A percentile compares a stretch with the other conserved stretches of the same genome.
Evolutionary conservation across 1,140 invertebrate species (phyloP).

Genomic region (Monomorium pharaonis): DNA sequence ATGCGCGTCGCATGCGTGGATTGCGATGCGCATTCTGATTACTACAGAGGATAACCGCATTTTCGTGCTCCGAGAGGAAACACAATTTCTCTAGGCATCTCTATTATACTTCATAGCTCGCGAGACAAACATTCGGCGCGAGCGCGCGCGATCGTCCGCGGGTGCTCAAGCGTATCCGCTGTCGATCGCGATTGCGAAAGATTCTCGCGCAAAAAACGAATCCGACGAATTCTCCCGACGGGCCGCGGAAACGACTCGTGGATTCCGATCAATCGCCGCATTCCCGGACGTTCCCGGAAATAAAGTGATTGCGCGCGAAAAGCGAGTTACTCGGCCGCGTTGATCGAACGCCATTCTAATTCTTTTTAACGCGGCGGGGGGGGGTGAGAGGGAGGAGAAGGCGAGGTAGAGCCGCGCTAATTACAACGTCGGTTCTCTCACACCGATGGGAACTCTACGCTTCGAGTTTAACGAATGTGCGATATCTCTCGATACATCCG

Average conservation of each 20-base stretch:
- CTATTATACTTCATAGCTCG: neutral
- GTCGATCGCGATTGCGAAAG: slow-evolving; percentile 3
- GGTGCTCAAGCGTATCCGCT: neutral
- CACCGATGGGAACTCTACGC: slow-evolving; percentile 4
- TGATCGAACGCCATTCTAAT: slow-evolving; percentile 51
- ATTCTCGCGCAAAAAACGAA: slow-evolving; percentile 23
- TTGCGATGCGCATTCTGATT: slow-evolving; percentile 55
- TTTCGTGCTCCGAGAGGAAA: slow-evolving; percentile 34
- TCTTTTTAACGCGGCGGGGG: neutral
- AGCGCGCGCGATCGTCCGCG: neutral
- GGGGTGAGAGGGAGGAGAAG: neutral
- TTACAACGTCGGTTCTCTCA: slow-evolving; percentile 16
- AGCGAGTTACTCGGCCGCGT: slow-evolving; percentile 28
- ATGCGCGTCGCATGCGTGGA: neutral
- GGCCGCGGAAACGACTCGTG: slow-evolving; percentile 38
- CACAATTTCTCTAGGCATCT: neutral
- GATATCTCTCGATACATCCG: slow-evolving; percentile 24
- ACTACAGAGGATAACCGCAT: slow-evolving; percentile 55
- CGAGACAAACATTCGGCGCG: slow-evolving; percentile 21
- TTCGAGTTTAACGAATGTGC: neutral
- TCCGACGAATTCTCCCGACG: slow-evolving; percentile 21
- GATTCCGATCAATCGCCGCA: slow-evolving; percentile 53
- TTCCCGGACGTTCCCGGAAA: slow-evolving; percentile 35
- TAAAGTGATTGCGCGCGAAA: slow-evolving; percentile 52
- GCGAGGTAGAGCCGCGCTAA: slow-evolving; percentile 24